Evolutionary conservation across 2,797 vertebrate genomes (phyloP).

Genomic region (Cuniculus paca): DNA sequence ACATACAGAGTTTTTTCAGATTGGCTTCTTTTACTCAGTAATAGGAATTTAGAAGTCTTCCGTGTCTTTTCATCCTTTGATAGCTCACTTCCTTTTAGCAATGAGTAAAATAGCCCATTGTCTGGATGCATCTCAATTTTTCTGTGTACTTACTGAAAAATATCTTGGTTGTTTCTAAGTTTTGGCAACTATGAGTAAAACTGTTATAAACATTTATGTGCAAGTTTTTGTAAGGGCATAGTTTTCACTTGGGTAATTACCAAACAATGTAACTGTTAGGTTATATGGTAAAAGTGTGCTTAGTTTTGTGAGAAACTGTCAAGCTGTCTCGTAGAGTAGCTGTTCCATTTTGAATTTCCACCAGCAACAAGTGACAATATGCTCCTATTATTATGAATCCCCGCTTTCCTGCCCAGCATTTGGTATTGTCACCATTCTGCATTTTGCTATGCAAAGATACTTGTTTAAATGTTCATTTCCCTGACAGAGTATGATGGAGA

Average conservation of each 20-base stretch:
- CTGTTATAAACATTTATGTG: not conserved
- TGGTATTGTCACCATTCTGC: not conserved
- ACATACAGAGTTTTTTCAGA: not conserved
- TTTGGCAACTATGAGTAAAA: conserved; percentile 21
- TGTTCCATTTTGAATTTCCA: not conserved
- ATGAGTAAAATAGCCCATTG: not conserved
- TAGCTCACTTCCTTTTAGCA: not conserved
- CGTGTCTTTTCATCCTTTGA: not conserved
- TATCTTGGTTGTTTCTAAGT: not conserved
- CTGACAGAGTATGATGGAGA: not conserved
- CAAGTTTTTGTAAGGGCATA: not conserved
- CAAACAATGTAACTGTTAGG: not conserved
- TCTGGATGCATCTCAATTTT: not conserved
- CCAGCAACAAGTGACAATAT: not conserved
- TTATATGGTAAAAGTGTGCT: not conserved
- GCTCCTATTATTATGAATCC: fast-evolving
- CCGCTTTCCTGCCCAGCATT: not conserved
- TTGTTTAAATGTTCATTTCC: not conserved
- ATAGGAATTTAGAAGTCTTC: not conserved
- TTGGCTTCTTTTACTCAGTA: not conserved
- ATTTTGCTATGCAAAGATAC: not conserved
- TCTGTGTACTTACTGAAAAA: not conserved
- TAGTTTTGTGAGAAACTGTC: not conserved
- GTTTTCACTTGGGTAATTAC: conserved; percentile 24
- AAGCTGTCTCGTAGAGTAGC: not conserved